Evolutionary conservation across 2,888 invertebrate genomes (phyloP), one percentile per base, ranked within the genome.

Genomic region (Gonocerus acuteangulatus): DNA sequence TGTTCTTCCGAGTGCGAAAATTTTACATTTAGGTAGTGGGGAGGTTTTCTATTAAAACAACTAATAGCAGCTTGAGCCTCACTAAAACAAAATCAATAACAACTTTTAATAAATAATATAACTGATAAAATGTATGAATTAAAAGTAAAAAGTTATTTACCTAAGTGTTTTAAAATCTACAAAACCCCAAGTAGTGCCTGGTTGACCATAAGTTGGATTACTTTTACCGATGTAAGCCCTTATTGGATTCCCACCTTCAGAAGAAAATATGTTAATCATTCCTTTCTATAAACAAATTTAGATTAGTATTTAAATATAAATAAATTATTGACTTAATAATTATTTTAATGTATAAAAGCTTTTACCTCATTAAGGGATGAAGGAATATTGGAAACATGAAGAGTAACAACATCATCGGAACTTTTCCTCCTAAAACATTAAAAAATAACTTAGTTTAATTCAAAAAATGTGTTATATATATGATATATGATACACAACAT

Each of bases 21-120:
- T n/a, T 56, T 32, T 16, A 61, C 56, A 32, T 6, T 15, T 18
- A 61, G 39, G 57, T 61, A 39, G 13, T 54, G 48, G n/a, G 61
- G 61, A 27, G 56, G 48, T 16, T n/a, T 1, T 23, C 32, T 56
- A 34, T 61, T 27, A n/a, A 57, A 15, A 7, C 23, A 21, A 15
- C 15, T 21, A 15, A 61, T 42, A 7, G 57, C 61, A 32, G 18
- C 56, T 15, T 56, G 36, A 9, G 61, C 61, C n/a, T 56, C 61
- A 47, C 61, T 61, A 15, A 3, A 48, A 57, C 4, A 61, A 18
- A 32, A 22, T 19, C n/a, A n/a, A n/a, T n/a, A n/a, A n/a, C n/a
- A n/a, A n/a, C n/a, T n/a, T n/a, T n/a, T n/a, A 13, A 11, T 32
- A 2, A 42, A 42, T 42, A 15, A n/a, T n/a, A n/a, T n/a, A n/a